phyloP scores from a whole-genome alignment of 1,140 invertebrate genomes.

The Achroia grisella region DNA sequence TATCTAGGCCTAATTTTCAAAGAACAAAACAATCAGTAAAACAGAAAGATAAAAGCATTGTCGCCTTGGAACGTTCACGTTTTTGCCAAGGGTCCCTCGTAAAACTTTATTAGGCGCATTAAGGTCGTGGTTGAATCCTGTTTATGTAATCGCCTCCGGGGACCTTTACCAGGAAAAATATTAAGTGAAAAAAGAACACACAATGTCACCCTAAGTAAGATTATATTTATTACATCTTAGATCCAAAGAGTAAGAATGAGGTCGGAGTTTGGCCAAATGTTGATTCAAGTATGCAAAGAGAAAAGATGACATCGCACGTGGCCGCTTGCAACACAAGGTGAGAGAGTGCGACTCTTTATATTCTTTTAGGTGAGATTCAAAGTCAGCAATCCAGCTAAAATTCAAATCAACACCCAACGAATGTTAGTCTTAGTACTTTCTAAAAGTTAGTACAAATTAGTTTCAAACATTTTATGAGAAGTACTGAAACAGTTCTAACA shows the following conservation, averaged over 20 bases:
- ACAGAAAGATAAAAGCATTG: slow-evolving; percentile 70
- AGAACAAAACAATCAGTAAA: slow-evolving; percentile 67
- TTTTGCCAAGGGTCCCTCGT: slow-evolving; percentile 65
- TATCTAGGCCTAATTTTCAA: slow-evolving; percentile 43
- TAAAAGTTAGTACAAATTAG: too few relatives aligned
- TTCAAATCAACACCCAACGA: too few relatives aligned
- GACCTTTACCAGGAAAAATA: slow-evolving; percentile 67
- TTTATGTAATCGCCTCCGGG: slow-evolving; percentile 69
- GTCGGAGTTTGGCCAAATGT: neutral
- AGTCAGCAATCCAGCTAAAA: too few relatives aligned
- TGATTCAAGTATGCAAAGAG: neutral
- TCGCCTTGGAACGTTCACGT: slow-evolving; percentile 65
- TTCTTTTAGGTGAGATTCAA: too few relatives aligned
- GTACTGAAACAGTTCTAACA: too few relatives aligned
- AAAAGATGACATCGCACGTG: neutral
- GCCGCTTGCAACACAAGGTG: neutral
- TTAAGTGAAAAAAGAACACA: slow-evolving; percentile 65
- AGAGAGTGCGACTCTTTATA: too few relatives aligned
- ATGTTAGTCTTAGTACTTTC: too few relatives aligned
- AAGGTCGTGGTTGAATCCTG: slow-evolving; percentile 71
- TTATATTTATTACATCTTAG: slow-evolving; percentile 34
- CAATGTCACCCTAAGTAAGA: slow-evolving; percentile 43
- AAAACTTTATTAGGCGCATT: slow-evolving; percentile 73
- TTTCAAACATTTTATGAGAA: too few relatives aligned
- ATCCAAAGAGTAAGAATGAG: slow-evolving; percentile 10